phyloP scores from a whole-genome alignment of 2,113 vertebrate species.

The Parus major region DNA sequence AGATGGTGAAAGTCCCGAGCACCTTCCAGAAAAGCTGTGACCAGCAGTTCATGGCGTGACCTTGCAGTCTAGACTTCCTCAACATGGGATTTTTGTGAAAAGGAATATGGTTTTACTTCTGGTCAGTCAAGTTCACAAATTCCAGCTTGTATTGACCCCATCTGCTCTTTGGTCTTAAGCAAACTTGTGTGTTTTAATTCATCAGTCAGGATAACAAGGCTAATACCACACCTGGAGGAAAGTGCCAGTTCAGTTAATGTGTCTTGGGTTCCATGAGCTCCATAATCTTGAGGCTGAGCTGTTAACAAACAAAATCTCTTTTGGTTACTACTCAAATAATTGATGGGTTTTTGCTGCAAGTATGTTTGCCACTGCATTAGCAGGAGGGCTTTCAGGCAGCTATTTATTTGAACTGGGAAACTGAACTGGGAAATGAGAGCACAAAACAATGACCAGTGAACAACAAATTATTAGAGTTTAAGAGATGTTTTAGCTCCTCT shows the following conservation, averaged over 20 bases:
- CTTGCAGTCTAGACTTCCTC: background rate
- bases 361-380: background rate
- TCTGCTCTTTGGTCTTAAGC: background rate
- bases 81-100: background rate
- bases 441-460: background rate
- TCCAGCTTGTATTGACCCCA: background rate
- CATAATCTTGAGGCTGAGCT: background rate
- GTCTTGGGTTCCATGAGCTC: background rate
- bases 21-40: background rate
- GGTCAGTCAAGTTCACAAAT: background rate
- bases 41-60: accelerated
- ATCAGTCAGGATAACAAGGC: background rate
- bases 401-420: background rate
- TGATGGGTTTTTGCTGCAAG: background rate
- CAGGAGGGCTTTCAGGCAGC: background rate
- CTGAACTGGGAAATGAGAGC: background rate
- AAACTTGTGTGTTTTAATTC: background rate
- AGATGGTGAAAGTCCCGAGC: background rate
- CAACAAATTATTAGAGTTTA: background rate
- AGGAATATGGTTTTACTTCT: background rate
- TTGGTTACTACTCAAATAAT: background rate
- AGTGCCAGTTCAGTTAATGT: background rate
- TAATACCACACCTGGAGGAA: background rate
- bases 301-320: background rate
- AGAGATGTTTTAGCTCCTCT: background rate